Evolutionary conservation across 2,113 vertebrate genomes (phyloP).

Genomic region (Uropsilus gracilis): DNA sequence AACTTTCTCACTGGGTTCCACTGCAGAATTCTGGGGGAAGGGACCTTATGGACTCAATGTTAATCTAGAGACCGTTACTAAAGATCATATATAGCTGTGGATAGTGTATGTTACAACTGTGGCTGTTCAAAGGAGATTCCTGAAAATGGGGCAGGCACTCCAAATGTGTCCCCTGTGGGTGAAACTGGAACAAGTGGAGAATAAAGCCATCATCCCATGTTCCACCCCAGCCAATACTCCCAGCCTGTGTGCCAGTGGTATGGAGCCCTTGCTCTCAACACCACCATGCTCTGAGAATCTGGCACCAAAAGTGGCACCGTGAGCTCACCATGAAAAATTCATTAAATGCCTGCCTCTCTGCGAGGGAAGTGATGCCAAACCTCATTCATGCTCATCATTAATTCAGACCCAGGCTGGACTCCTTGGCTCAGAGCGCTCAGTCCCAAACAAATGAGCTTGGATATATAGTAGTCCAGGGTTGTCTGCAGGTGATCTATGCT

Average conservation of each 20-base stretch:
- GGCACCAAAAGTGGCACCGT: not conserved
- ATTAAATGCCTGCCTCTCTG: slow-evolving; percentile 25
- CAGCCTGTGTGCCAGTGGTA: not conserved
- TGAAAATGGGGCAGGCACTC: not conserved
- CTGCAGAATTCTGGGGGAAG: not conserved
- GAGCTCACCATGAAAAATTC: slow-evolving; percentile 54
- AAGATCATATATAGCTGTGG: not conserved
- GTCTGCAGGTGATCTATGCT: slow-evolving; percentile 60
- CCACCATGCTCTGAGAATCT: not conserved
- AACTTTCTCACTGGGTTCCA: not conserved
- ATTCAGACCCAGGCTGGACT: slow-evolving; percentile 58
- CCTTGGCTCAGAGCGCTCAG: slow-evolving; percentile 55
- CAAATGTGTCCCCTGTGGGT: not conserved
- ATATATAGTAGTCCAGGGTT: not conserved
- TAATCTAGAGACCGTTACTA: not conserved
- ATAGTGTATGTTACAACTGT: not conserved
- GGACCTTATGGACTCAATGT: not conserved
- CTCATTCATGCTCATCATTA: slow-evolving; percentile 56
- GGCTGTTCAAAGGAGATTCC: not conserved
- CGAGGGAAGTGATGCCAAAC: slow-evolving; percentile 3
- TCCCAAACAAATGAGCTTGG: slow-evolving; percentile 31
- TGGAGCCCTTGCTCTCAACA: not conserved
- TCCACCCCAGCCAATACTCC: not conserved
- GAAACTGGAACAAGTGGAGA: not conserved
- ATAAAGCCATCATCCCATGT: not conserved